phyloP scores from a whole-genome alignment of 2,888 invertebrate genomes.

The Harmothoe impar region DNA sequence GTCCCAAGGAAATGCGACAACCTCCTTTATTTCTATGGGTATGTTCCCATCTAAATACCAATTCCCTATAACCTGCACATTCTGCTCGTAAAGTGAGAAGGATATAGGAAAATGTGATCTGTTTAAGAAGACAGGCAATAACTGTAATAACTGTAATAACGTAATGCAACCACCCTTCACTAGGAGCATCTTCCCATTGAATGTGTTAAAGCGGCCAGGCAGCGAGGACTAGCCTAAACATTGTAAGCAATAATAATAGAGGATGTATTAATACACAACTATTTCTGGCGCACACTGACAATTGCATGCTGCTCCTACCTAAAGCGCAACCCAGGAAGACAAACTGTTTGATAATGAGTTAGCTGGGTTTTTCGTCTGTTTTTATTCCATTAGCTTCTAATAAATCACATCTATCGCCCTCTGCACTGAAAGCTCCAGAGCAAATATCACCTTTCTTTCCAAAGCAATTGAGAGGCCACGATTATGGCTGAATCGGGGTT shows the following conservation, averaged over 20 bases:
- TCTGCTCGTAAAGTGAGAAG: too few relatives aligned
- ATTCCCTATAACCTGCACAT: too few relatives aligned
- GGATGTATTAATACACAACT: constrained; percentile 14
- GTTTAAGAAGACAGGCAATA: too few relatives aligned
- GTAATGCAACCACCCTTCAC: too few relatives aligned
- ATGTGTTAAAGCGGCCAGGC: background rate
- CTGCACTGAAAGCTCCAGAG: background rate
- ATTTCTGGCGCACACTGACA: background rate
- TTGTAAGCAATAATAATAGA: constrained; percentile 9
- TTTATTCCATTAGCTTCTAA: constrained; percentile 49
- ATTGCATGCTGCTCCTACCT: background rate
- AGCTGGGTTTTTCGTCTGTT: constrained; percentile 1
- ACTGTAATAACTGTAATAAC: too few relatives aligned
- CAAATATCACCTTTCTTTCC: constrained; percentile 37
- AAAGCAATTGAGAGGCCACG: constrained; percentile 16
- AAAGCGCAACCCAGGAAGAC: constrained; percentile 2
- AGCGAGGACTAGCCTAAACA: background rate
- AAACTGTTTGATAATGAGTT: constrained; percentile 22
- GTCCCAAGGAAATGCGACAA: too few relatives aligned
- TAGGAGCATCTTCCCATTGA: background rate
- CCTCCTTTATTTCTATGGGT: too few relatives aligned
- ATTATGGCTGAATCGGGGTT: background rate
- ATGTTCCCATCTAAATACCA: too few relatives aligned
- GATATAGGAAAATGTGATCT: too few relatives aligned
- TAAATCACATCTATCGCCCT: constrained; percentile 27